Base-by-base conservation (phyloP, 1,140 invertebrate genomes). In the Papilio polyxenes region DNA sequence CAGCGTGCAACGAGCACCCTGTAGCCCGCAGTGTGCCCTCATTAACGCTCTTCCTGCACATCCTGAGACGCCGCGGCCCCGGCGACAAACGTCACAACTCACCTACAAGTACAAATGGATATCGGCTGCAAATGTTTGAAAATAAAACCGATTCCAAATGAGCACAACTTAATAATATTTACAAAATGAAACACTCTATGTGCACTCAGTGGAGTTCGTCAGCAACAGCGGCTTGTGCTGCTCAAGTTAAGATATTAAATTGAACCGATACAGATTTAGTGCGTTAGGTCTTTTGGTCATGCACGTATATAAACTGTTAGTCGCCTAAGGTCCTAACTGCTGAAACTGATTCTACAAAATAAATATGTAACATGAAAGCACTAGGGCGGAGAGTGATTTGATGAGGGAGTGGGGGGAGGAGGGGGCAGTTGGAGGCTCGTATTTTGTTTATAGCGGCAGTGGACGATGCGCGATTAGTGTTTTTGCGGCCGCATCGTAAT, bases 401-500 rank as follows among this genome's bases (percentile, higher is more conserved):
- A 15, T 31, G 15, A 3, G 9, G 6, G 23, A 7, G 37, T 10
- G 20, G 17, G 3, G 40, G 15, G 9, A 3, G 6, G 23, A 7
- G 48, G 15, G 17, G 6, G 40, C 40, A 31, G 15, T 59, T n/a
- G n/a, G 11, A 75, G 48, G 15, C 76, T 51, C n/a, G 72, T 83
- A 31, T 81, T 79, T 82, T 10, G 76, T 69, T 81, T 49, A 37
- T 48, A 8, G 51, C 79, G 81, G 74, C 74, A n/a, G 75, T 83
- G 86, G 86, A 90, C 88, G 90, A 90, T 89, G 87, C 85, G 89
- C 90, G 92, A 94, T 94, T 94, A 92, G 90, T 92, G 92, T 94
- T 94, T 93, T 94, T 93, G 91, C 89, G 84, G 86, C 84, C 75
- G 83, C 86, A 80, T 82, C 88, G 91, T 94, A 94, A 94, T 94